phyloP scores from a whole-genome alignment of 2,888 invertebrate species.

The Harpalus rufipes region DNA sequence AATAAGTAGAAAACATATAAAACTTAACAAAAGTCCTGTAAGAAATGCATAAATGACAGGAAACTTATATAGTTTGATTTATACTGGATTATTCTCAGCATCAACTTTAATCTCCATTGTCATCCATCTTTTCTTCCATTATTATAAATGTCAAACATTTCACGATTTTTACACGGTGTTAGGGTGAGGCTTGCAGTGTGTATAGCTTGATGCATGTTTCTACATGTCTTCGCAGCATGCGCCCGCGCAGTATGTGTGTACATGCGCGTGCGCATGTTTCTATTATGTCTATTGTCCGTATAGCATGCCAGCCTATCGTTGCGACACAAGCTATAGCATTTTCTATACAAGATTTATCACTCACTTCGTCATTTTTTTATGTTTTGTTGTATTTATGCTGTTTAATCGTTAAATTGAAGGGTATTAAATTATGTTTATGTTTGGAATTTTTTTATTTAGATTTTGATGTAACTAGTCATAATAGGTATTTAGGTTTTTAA shows the following conservation, averaged over 20 bases:
- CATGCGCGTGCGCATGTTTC: conserved; percentile 33
- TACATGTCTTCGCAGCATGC: conserved; percentile 13
- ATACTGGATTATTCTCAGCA: neutral
- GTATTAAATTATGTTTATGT: conserved; percentile 38
- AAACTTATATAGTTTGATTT: neutral
- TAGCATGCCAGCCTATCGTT: neutral
- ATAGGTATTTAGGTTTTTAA: conserved; percentile 9
- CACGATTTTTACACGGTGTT: neutral
- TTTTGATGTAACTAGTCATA: conserved; percentile 15
- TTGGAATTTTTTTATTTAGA: conserved; percentile 30
- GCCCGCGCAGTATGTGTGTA: neutral
- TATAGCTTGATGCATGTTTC: neutral
- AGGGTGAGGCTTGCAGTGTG: too few relatives aligned
- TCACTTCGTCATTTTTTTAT: neutral
- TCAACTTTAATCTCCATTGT: neutral
- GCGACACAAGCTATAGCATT: conserved; percentile 3
- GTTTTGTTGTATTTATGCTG: conserved; percentile 29
- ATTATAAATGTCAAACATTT: neutral
- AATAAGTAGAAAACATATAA: too few relatives aligned
- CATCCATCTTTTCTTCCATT: neutral
- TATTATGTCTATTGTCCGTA: conserved; percentile 20
- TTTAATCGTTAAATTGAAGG: conserved; percentile 47
- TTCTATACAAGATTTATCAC: conserved; percentile 46
- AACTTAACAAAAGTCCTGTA: too few relatives aligned
- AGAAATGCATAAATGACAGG: neutral